A percentile compares a stretch with the other conserved stretches of the same genome.
Evolutionary conservation across 2,888 invertebrate genomes (phyloP).

Genomic region (Caenorhabditis macrosperma): DNA sequence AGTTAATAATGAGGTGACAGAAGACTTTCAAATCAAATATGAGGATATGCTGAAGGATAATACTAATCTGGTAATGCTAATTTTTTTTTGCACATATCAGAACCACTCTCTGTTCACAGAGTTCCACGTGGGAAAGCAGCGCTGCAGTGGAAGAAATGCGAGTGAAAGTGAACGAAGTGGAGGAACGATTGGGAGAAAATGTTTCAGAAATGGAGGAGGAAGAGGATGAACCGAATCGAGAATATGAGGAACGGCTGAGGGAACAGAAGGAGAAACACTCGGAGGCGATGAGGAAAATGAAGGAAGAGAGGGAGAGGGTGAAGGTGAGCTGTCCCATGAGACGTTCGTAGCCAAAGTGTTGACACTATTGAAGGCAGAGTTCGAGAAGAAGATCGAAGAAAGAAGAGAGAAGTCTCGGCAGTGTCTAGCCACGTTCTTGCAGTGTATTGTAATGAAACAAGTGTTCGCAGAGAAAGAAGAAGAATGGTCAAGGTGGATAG

Average conservation of each 20-base stretch:
- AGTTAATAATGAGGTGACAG: too few relatives aligned
- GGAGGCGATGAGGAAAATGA: not conserved
- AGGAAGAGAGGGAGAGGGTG: not conserved
- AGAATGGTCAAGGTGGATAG: not conserved
- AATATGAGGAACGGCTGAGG: not conserved
- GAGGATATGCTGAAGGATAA: too few relatives aligned
- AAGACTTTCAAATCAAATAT: too few relatives aligned
- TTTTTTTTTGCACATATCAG: too few relatives aligned
- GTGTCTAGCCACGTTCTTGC: not conserved
- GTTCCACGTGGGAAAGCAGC: too few relatives aligned
- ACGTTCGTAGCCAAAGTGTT: not conserved
- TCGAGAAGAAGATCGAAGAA: not conserved
- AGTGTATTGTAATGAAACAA: not conserved
- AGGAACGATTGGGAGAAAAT: too few relatives aligned
- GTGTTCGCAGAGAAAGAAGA: not conserved
- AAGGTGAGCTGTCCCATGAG: not conserved
- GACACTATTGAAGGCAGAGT: not conserved
- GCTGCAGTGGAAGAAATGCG: too few relatives aligned
- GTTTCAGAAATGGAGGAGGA: too few relatives aligned
- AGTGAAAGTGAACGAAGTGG: too few relatives aligned
- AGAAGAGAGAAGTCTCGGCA: not conserved
- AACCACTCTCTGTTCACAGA: too few relatives aligned
- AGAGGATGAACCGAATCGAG: not conserved
- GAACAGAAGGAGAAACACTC: not conserved
- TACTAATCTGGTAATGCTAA: too few relatives aligned